Base-by-base conservation (phyloP, 2,888 invertebrate genomes). In the Cecidostiba fungosa region DNA sequence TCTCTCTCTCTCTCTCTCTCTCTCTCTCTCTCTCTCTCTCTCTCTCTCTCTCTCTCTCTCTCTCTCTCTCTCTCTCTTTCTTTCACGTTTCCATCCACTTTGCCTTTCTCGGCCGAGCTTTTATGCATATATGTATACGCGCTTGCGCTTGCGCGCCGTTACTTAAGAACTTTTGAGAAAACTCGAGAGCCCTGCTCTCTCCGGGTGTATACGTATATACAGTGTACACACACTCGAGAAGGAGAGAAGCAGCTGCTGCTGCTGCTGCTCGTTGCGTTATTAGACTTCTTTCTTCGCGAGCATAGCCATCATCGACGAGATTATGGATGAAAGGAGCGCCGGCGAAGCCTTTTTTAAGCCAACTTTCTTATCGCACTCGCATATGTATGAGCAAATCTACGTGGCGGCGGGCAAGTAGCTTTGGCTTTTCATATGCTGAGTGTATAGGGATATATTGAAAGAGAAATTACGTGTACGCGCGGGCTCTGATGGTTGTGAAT, bases 251-350 rank as follows among this genome's bases (percentile, higher is more conserved):
- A 23, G 32, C 26, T 39, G 72, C 29, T 36, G 14, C 66, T 36
- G 14, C 66, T 59, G 54, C 47, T 54, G 39, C 72, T 79, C 74
- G 39, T 84, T 69, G 69, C 80, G 29, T 80, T 80, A 80, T 77
- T 81, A 62, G 81, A 77, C 79, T 83, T 80, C 76, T 83, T 80
- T 86, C 76, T 83, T 86, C 50, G 82, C 85, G 81, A 50, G 78
- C 82, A 43, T 54, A 59, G 47, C 50, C 78, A 74, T 82, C 82
- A 82, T 85, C 85, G 81, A 77, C 76, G 81, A 80, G 77, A 82
- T 82, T 85, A 85, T 76, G 74, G 59, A 78, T 74, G 70, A 82
- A 78, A 70, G 72, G n/a, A 14, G 72, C 43, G 36, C 39, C 50
- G 23, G 23, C 14, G 8, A 69, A 50, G 47, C 50, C 29, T 39